Percentiles rank a stretch among this genome's conserved stretches.
These are phyloP conservation scores for Artemia sinica DNA, from an alignment of 2,888 invertebrate genomes.

Conservation along the genomic window DNA sequence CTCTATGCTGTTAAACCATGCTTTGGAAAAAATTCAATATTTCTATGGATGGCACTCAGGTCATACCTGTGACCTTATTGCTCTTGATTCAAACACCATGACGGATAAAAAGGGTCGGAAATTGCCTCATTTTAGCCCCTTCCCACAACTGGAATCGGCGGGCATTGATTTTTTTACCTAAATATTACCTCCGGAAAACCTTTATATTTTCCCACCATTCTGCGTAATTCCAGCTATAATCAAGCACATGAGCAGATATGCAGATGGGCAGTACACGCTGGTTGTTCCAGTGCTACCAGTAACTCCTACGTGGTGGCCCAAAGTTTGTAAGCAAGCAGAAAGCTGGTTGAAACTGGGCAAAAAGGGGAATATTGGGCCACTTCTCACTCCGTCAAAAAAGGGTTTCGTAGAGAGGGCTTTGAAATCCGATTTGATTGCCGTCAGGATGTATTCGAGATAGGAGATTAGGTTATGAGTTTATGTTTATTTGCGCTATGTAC, in stretches of 20 bases:
- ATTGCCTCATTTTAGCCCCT: neutral
- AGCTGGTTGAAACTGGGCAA: neutral
- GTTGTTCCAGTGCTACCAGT: neutral
- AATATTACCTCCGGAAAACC: neutral
- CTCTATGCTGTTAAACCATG: neutral
- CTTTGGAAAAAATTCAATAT: neutral
- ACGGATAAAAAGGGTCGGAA: neutral
- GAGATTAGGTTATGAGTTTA: too few species aligned
- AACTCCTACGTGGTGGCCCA: neutral
- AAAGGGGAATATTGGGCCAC: neutral
- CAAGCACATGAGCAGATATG: neutral
- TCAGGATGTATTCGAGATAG: neutral
- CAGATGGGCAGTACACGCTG: neutral
- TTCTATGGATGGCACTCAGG: neutral
- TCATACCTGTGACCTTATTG: neutral
- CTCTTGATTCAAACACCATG: slow-evolving; percentile 3
- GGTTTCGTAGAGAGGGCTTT: neutral
- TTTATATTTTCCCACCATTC: slow-evolving; percentile 4
- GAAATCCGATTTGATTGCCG: neutral
- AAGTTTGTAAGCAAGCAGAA: neutral
- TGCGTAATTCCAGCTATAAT: neutral
- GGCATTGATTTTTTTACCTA: neutral
- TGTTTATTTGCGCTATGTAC: too few species aligned
- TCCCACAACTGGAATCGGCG: neutral
- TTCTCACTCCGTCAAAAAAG: neutral